Conservation (phyloP, 2,888 invertebrate genomes). For the Trilocha varians region DNA sequence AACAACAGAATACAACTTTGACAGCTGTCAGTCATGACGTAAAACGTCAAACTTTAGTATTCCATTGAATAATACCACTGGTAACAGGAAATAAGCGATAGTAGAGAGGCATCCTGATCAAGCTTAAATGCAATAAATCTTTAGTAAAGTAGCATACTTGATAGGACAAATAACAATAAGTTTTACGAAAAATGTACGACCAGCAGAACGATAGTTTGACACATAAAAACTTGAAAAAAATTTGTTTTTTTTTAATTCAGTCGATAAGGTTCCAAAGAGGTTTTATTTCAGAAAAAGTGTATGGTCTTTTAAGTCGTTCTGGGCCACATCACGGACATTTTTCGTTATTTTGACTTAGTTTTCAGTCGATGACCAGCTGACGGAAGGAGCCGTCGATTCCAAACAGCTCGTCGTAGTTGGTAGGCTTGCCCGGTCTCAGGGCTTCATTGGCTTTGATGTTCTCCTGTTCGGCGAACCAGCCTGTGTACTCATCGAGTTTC, state of each 20-base stretch:
- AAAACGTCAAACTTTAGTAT: conserved; percentile 1
- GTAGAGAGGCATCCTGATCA: conserved; percentile 25
- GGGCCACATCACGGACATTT: too few species aligned
- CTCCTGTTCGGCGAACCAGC: conserved; percentile 88
- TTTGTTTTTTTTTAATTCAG: background rate
- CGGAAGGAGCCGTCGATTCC: conserved; percentile 93
- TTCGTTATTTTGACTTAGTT: background rate
- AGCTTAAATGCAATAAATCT: conserved; percentile 14
- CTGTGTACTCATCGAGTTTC: conserved; percentile 82
- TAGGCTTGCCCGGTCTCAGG: conserved; percentile 87
- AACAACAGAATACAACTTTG: conserved; percentile 1
- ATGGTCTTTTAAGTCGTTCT: too few species aligned
- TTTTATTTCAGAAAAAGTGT: too few species aligned
- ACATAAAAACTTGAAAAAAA: background rate
- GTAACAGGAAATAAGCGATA: conserved; percentile 47
- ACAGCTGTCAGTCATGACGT: background rate
- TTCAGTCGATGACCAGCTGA: conserved; percentile 84
- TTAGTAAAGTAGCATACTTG: background rate
- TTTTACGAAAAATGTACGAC: background rate
- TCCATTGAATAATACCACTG: conserved; percentile 20
- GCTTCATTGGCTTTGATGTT: conserved; percentile 84
- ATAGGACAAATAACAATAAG: background rate
- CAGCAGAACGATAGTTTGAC: background rate
- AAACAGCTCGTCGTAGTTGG: conserved; percentile 88
- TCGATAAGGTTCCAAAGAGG: too few species aligned